Base-by-base conservation (phyloP, 2,797 vertebrate genomes). In the Sebastes nivosus region DNA sequence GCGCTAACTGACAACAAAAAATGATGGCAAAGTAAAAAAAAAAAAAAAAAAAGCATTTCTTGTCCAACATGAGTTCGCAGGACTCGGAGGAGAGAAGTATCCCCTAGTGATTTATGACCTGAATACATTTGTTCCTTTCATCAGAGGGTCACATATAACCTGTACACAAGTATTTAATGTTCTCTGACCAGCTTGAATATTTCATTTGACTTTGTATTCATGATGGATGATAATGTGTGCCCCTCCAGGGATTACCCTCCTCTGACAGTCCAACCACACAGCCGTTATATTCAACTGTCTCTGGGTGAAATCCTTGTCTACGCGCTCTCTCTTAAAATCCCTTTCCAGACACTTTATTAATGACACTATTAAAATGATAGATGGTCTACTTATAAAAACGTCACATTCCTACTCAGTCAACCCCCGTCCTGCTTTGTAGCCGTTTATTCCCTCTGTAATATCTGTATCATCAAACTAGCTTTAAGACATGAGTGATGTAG, bases 311-410 rank as follows among this genome's bases (percentile, higher is more conserved):
- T 83, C 74, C 22, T 64, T 84, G 77, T 82, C 63, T 70, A 85
- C 72, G 80, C 87, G 65, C 73, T 86, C 79, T 82, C 83, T 90
- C 83, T 71, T 90, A 88, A 90, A 91, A 89, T 36, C 76, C 32
- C 32, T 72, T 89, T 87, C 85, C 88, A 94, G 87, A 61, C 75
- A 85, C 77, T 84, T 87, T 93, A 95, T 94, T 93, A 94, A 95
- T 85, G 93, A 93, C 88, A 77, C 89, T 72, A 92, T 94, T 93
- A 95, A 95, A 94, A 88, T 94, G 90, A 94, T 82, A 87, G 80
- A 95, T 90, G 72, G 64, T 38, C 82, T 77, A 66, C 87, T 82
- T 92, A 91, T 94, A 93, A 95, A 95, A 92, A 87, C 12, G 75
- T 88, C 84, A 86, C 87, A 84, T 92, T 93, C 92, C 88, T 83